Conservation (phyloP, 2,797 vertebrate species). For the Pangasius krempfi region DNA sequence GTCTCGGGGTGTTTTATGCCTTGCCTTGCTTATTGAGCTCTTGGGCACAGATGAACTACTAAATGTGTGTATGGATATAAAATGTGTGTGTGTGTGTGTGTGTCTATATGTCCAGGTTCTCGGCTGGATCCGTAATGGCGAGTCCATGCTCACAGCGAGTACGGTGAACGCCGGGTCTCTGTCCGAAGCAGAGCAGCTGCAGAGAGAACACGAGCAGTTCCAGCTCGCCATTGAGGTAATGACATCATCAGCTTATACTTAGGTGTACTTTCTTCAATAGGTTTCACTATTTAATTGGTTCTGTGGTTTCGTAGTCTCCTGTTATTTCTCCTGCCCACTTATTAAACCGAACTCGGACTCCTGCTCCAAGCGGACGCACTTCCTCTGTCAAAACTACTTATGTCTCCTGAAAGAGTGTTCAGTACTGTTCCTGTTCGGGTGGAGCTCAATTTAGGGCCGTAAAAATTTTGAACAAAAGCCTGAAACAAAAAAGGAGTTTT, state of each 20-base stretch:
- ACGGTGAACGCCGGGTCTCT: conserved; percentile 94
- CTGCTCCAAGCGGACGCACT: background rate
- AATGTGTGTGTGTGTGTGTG: conserved; percentile 15
- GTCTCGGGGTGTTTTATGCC: too few relatives aligned
- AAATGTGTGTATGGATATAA: background rate
- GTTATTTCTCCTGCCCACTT: background rate
- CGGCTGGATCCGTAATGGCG: conserved; percentile 96
- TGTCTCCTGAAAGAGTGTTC: background rate
- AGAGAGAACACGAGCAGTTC: conserved; percentile 96
- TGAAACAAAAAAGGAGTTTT: background rate
- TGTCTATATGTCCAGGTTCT: conserved; percentile 80
- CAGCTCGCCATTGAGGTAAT: conserved; percentile 95
- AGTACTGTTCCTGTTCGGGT: background rate
- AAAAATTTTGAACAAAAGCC: background rate
- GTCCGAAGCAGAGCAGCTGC: conserved; percentile 95
- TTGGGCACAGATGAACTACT: background rate
- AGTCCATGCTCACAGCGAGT: conserved; percentile 94
- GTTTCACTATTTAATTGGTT: background rate
- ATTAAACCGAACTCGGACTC: background rate
- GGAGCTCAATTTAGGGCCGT: background rate
- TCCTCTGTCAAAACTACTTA: background rate
- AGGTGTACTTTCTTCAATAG: background rate
- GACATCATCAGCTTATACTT: conserved; percentile 30
- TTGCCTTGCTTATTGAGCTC: too few relatives aligned
- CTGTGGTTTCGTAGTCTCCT: background rate